Percentiles rank a stretch among this genome's conserved stretches.
Evolutionary conservation across 2,888 invertebrate genomes (phyloP).

Genomic region (Drymonia ruficornis): DNA sequence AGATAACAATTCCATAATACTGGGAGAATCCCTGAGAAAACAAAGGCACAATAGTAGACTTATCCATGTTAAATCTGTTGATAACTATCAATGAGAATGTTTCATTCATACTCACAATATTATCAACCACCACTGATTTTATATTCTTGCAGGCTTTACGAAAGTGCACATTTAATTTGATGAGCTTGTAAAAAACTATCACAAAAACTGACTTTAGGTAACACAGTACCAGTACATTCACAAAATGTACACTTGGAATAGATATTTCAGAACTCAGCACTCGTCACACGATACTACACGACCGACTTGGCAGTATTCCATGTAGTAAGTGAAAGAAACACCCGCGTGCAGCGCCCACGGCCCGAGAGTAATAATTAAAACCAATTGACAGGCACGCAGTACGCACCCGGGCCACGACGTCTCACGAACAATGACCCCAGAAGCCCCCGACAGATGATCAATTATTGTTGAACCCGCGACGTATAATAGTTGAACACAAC

Average conservation of each 20-base stretch:
- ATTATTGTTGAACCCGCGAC: constrained; percentile 17
- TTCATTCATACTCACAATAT: background rate
- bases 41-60: background rate
- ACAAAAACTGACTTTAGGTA: background rate
- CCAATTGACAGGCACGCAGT: constrained; percentile 55
- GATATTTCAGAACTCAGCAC: constrained; percentile 13
- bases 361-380: constrained; percentile 59
- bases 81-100: background rate
- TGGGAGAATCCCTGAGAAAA: background rate
- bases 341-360: constrained; percentile 43
- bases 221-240: background rate
- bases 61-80: background rate
- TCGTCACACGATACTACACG: constrained; percentile 48
- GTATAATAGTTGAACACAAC: constrained; percentile 16
- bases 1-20: too few relatives aligned
- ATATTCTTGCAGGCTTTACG: background rate
- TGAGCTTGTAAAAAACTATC: background rate
- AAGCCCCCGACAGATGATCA: constrained; percentile 34
- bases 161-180: background rate
- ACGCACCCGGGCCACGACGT: too few relatives aligned
- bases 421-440: constrained; percentile 61
- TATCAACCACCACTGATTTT: background rate
- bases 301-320: constrained; percentile 79
- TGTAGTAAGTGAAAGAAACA: constrained; percentile 42
- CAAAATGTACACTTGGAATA: background rate